phyloP scores from a whole-genome alignment of 2,797 vertebrate species.

The Nyctibius grandis region DNA sequence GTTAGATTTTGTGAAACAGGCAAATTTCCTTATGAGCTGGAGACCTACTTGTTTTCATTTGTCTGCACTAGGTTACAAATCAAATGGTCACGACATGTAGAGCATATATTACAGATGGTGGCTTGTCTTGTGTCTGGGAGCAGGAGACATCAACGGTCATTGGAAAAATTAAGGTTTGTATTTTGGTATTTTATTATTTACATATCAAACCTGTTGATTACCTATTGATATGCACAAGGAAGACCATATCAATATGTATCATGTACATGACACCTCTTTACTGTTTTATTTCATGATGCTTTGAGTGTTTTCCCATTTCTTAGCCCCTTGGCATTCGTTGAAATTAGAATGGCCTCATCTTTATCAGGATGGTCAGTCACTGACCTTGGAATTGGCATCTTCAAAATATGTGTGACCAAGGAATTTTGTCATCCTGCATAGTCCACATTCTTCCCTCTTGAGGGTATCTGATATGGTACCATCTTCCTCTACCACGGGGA shows the following conservation, averaged over 20 bases:
- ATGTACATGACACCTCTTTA: background rate
- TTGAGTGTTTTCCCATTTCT: background rate
- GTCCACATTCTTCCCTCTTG: background rate
- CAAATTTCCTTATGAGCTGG: background rate
- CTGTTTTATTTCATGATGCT: background rate
- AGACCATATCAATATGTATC: background rate
- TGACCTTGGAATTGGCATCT: background rate
- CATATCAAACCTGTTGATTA: background rate
- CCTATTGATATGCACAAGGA: background rate
- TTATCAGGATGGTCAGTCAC: background rate
- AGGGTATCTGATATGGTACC: background rate
- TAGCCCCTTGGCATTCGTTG: background rate
- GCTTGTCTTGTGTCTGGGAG: constrained; percentile 77
- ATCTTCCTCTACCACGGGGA: background rate
- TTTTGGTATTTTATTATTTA: background rate
- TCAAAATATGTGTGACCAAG: background rate
- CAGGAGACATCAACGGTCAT: constrained; percentile 74
- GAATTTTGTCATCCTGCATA: background rate
- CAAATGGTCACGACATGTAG: constrained; percentile 84
- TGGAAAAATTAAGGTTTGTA: constrained; percentile 80
- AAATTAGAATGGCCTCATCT: background rate
- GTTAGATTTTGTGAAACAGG: background rate
- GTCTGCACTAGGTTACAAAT: constrained; percentile 78
- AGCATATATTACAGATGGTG: constrained; percentile 81
- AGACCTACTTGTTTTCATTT: background rate